Evolutionary conservation across 2,888 invertebrate genomes (phyloP).

Genomic region (Automeris io): DNA sequence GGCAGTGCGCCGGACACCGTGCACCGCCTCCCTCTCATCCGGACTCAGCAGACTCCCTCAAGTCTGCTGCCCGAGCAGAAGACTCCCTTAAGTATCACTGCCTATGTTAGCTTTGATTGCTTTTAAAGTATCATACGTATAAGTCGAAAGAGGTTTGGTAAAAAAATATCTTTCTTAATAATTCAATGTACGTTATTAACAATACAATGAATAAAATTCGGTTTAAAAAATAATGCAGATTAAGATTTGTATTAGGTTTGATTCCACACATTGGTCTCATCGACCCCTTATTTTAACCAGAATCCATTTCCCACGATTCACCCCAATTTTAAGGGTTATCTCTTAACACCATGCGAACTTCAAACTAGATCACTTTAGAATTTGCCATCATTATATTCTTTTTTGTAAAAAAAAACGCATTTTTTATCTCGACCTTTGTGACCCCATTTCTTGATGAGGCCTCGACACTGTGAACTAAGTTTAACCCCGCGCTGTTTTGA

Average conservation of each 20-base stretch:
- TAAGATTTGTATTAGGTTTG: constrained; percentile 47
- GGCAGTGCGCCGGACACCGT: no score
- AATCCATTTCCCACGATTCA: constrained; percentile 58
- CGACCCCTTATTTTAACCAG: constrained; percentile 34
- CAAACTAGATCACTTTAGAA: constrained; percentile 62
- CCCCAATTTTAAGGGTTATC: constrained; percentile 70
- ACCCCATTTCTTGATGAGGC: constrained; percentile 71
- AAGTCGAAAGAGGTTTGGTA: no score
- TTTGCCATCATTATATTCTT: constrained; percentile 50
- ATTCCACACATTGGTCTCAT: constrained; percentile 38
- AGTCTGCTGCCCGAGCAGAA: no score
- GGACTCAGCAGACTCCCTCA: no score
- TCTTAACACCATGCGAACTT: constrained; percentile 42
- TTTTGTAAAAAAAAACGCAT: constrained; percentile 20
- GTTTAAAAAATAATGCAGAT: constrained; percentile 37
- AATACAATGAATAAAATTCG: constrained; percentile 8
- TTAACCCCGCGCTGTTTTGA: constrained; percentile 65
- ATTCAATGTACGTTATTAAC: no score
- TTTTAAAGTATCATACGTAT: no score
- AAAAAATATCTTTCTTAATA: no score
- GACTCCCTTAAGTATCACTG: no score
- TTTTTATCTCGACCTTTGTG: constrained; percentile 25
- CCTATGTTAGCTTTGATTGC: no score
- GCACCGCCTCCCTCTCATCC: no score
- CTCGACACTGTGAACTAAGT: constrained; percentile 61